A percentile compares a stretch with the other conserved stretches of the same genome.
Conservation (phyloP, 2,797 vertebrate genomes). For the Lutjanus campechanus region DNA sequence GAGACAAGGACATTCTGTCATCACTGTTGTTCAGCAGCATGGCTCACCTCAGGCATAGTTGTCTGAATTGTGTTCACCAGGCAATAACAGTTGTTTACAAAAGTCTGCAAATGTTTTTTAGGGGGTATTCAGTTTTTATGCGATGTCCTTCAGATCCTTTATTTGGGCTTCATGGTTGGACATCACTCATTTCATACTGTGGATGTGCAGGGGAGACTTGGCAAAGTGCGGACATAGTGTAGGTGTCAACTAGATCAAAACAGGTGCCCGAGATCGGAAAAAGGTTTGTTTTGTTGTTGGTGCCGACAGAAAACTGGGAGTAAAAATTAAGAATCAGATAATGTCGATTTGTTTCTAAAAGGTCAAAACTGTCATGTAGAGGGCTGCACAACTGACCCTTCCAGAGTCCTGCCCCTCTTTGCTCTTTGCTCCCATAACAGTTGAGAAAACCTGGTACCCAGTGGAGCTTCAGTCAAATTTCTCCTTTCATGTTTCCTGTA, state of each 20-base stretch:
- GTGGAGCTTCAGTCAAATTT: too few relatives aligned
- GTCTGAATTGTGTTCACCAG: conserved; percentile 31
- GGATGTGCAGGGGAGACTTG: not conserved
- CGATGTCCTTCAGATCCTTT: not conserved
- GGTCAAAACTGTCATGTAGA: not conserved
- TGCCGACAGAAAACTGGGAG: not conserved
- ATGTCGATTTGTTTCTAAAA: not conserved
- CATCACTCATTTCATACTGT: not conserved
- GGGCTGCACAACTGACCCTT: not conserved
- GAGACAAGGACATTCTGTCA: conserved; percentile 47
- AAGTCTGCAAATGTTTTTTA: conserved; percentile 2
- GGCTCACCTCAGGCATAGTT: conserved; percentile 16
- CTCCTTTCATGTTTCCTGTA: too few relatives aligned
- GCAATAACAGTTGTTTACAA: conserved; percentile 34
- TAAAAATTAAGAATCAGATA: not conserved
- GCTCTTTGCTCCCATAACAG: too few relatives aligned
- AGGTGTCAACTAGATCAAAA: not conserved
- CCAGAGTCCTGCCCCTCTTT: too few relatives aligned
- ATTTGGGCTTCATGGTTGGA: not conserved
- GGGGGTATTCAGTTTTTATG: conserved; percentile 9
- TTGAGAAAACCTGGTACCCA: too few relatives aligned
- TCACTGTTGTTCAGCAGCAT: not conserved
- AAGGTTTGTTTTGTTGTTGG: too few relatives aligned
- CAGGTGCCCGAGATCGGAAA: too few relatives aligned
- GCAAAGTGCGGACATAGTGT: not conserved